phyloP scores from a whole-genome alignment of 1,140 invertebrate species.

The Eufriesea mexicana region DNA sequence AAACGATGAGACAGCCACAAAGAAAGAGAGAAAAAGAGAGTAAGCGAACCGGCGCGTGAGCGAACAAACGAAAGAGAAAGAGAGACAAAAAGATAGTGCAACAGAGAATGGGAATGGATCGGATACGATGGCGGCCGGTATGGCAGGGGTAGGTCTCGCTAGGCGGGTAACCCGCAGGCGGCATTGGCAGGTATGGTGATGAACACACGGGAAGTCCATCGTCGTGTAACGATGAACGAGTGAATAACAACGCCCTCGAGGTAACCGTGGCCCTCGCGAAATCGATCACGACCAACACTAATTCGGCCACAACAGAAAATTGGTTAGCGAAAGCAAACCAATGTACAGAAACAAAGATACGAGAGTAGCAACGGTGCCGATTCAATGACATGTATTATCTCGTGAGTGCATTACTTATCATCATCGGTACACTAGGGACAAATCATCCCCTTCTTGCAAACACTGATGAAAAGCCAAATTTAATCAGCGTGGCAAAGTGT shows the following conservation, averaged over 20 bases:
- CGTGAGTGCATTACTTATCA: conserved; percentile 46
- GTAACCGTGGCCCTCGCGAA: background rate
- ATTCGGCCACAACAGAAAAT: background rate
- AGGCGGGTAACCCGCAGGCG: conserved; percentile 39
- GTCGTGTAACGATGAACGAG: conserved; percentile 31
- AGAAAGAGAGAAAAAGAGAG: conserved; percentile 5
- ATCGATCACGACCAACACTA: conserved; percentile 27
- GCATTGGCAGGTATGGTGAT: conserved; percentile 54
- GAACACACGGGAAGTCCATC: conserved; percentile 33
- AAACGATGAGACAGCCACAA: background rate
- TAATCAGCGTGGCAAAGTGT: conserved; percentile 85
- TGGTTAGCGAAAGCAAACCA: background rate
- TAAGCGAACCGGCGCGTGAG: background rate
- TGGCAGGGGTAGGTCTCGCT: conserved; percentile 48
- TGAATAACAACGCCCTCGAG: conserved; percentile 22
- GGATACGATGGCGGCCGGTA: conserved; percentile 40
- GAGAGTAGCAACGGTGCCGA: conserved; percentile 26
- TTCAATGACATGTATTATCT: conserved; percentile 64
- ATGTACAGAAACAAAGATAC: conserved; percentile 14
- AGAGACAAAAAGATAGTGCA: conserved; percentile 12
- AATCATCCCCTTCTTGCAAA: conserved; percentile 53
- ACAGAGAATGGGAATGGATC: conserved; percentile 34
- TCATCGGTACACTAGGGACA: conserved; percentile 9
- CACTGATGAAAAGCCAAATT: conserved; percentile 48
- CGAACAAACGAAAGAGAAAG: background rate